These are phyloP conservation scores for Aphelenchoides besseyi DNA, from an alignment of 1,140 invertebrate genomes.

Conservation along the genomic window DNA sequence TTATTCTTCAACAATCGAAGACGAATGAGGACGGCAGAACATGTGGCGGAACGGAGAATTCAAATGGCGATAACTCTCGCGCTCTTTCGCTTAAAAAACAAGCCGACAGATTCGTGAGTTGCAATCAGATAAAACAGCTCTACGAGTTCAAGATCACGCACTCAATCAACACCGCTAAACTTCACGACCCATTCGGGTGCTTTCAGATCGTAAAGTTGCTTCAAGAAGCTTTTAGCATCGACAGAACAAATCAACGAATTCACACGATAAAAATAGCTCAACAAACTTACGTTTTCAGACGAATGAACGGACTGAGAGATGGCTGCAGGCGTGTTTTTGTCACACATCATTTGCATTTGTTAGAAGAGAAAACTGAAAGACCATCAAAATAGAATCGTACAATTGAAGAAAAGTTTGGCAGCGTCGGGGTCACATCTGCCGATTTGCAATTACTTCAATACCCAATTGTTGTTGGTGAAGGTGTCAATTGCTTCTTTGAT, in stretches of 20 bases:
- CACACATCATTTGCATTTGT: not conserved
- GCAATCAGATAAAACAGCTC: conserved; percentile 5
- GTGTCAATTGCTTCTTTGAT: not conserved
- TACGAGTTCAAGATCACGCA: not conserved
- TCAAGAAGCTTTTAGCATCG: too few relatives aligned
- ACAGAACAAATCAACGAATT: too few relatives aligned
- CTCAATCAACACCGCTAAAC: too few relatives aligned
- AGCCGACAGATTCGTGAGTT: not conserved
- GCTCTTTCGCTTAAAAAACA: not conserved
- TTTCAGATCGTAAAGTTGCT: too few relatives aligned
- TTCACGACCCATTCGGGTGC: too few relatives aligned
- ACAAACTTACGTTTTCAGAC: too few relatives aligned
- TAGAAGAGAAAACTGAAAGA: not conserved
- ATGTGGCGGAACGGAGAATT: too few relatives aligned
- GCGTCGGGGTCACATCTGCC: not conserved
- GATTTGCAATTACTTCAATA: not conserved
- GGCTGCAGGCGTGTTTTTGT: not conserved
- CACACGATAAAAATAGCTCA: too few relatives aligned
- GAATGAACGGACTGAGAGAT: conserved; percentile 2
- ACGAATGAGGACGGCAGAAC: conserved; percentile 2
- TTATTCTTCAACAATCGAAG: conserved; percentile 3
- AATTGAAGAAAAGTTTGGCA: too few relatives aligned
- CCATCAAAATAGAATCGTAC: too few relatives aligned
- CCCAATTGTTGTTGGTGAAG: not conserved
- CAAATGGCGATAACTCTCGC: not conserved